Percentiles rank a stretch among this genome's conserved stretches.
Evolutionary conservation across 2,797 vertebrate species (phyloP).

Genomic region (Ctenopoma kingsleyae): DNA sequence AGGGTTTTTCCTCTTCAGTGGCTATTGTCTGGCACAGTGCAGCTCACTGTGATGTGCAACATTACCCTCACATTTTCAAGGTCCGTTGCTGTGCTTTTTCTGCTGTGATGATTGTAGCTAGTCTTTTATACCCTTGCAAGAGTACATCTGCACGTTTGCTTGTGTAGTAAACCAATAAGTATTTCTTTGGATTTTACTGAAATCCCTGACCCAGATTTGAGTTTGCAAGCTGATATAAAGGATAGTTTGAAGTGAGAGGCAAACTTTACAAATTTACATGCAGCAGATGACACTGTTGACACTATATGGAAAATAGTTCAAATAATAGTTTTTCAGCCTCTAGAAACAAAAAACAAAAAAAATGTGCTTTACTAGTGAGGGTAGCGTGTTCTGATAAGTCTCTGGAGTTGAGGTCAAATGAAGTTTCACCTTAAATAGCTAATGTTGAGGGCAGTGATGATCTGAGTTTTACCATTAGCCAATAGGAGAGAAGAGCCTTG

Average conservation of each 20-base stretch:
- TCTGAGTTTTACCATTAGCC: constrained; percentile 64
- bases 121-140: constrained; percentile 28
- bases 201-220: constrained; percentile 50
- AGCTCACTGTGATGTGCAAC: constrained; percentile 44
- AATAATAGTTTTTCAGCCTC: constrained; percentile 18
- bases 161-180: constrained; percentile 30
- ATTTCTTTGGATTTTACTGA: constrained; percentile 30
- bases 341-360: not conserved
- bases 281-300: constrained; percentile 30
- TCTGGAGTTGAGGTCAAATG: constrained; percentile 65
- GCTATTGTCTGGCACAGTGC: constrained; percentile 61
- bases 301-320: constrained; percentile 9
- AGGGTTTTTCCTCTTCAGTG: constrained; percentile 68
- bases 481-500: constrained; percentile 66
- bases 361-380: not conserved
- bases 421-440: constrained; percentile 72
- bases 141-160: constrained; percentile 24
- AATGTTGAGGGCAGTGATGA: constrained; percentile 73
- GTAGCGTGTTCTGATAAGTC: constrained; percentile 48
- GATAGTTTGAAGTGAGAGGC: constrained; percentile 19
- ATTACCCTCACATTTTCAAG: constrained; percentile 51
- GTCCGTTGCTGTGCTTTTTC: constrained; percentile 36
- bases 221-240: constrained; percentile 17
- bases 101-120: not conserved
- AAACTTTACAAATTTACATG: constrained; percentile 25